Evolutionary conservation across 2,113 vertebrate genomes (phyloP), one percentile per base, ranked within the genome.

Genomic region (Pollimyrus isidori): DNA sequence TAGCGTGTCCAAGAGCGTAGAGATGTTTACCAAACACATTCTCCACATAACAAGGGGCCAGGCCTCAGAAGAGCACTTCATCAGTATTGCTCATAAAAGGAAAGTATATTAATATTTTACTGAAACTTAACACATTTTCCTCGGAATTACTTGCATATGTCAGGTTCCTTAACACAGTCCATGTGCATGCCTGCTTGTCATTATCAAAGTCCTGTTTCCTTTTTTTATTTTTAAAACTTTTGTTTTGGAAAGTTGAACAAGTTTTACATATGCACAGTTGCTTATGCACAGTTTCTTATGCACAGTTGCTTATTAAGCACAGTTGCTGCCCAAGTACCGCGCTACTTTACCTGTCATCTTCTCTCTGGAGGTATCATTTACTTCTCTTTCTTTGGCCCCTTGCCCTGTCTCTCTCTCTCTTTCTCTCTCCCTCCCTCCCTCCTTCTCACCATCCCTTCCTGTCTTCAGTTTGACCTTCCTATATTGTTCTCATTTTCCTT

Each of bases 291-390:
- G 50, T 65, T 39, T n/a, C n/a, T n/a, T 50, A 39, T 80, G 19
- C 49, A 48, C 48, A 48, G 49, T 62, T 35, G 42, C 39, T 39
- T 35, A 1, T 35, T n/a, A n/a, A n/a, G 26, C 49, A 48, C 48
- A 49, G 50, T 65, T 39, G 42, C 52, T 39, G 42, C 35, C 11
- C 39, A 26, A 11, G 73, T 19, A 17, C 45, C 56, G 19, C 30
- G 0, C 21, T 42, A 30, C 15, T 65, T 15, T 88, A 21, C 39
- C 13, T 46, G 56, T 88, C 86, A n/a, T 76, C 11, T 45, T 17
- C 7, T 52, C 19, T 3, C 21, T 11, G 11, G 21, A 88, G 91
- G 89, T 87, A 46, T 93, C 93, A 91, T 91, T 91, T 89, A 52
- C 58, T 5, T 91, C 50, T 80, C 46, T 35, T 49, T 62, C 58